Percentiles rank a stretch among this genome's conserved stretches.
Conservation (phyloP, 2,797 vertebrate species). For the Semotilus atromaculatus region DNA sequence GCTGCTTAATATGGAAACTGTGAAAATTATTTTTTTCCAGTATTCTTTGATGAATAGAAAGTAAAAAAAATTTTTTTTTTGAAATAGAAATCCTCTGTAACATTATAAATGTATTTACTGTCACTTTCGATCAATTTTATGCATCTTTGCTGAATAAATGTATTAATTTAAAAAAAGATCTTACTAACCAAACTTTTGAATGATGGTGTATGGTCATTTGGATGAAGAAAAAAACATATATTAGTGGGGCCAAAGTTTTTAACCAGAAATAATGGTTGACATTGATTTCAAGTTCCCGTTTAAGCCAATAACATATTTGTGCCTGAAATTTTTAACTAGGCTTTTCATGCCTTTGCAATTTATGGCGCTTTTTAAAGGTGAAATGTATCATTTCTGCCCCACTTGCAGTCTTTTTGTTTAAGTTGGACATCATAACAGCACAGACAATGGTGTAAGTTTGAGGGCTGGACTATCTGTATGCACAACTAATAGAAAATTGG, state of each 20-base stretch:
- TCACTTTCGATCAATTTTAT: neutral
- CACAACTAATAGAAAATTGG: neutral
- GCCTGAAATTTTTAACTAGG: neutral
- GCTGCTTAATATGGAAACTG: neutral
- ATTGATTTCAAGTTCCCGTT: neutral
- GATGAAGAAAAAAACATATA: neutral
- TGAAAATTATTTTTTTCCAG: neutral
- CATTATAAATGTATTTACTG: neutral
- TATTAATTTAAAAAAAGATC: neutral
- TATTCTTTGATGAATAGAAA: neutral
- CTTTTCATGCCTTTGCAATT: neutral
- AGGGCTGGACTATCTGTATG: neutral
- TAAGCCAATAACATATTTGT: neutral
- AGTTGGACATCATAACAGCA: neutral
- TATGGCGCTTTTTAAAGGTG: neutral
- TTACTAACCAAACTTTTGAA: neutral
- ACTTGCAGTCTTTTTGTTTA: neutral
- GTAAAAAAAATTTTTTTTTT: neutral
- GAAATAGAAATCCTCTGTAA: neutral
- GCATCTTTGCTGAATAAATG: neutral
- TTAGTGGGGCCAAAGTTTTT: conserved; percentile 30
- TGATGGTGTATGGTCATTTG: neutral
- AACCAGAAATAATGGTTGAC: neutral
- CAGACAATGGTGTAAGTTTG: neutral
- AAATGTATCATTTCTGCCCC: neutral